These are phyloP conservation scores for Dreissena polymorpha DNA, from an alignment of 1,140 invertebrate species.

Conservation along the genomic window DNA sequence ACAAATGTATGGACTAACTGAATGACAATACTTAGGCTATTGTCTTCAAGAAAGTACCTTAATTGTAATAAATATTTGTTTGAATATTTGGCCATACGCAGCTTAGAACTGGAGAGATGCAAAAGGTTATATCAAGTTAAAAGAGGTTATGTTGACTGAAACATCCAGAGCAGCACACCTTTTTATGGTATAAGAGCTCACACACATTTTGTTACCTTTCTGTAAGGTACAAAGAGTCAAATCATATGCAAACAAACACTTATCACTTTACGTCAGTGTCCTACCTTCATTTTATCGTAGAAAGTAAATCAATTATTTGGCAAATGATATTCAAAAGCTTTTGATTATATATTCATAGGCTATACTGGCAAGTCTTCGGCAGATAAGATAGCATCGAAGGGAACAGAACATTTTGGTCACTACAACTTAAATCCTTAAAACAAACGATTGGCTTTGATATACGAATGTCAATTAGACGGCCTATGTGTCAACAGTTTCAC, in stretches of 20 bases:
- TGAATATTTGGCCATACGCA: too few relatives aligned
- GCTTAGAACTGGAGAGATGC: too few relatives aligned
- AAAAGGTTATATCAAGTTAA: too few relatives aligned
- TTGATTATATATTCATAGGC: constrained; percentile 38
- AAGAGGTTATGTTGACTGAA: too few relatives aligned
- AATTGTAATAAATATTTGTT: too few relatives aligned
- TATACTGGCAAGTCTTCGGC: constrained; percentile 9
- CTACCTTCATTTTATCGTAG: not conserved
- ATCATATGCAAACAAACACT: not conserved
- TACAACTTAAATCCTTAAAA: constrained; percentile 36
- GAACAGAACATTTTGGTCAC: constrained; percentile 25
- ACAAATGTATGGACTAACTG: too few relatives aligned
- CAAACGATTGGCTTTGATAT: constrained; percentile 31
- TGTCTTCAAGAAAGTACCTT: too few relatives aligned
- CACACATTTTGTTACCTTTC: too few relatives aligned
- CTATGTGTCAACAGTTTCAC: constrained; percentile 21
- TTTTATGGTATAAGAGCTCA: too few relatives aligned
- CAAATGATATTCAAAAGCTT: constrained; percentile 37
- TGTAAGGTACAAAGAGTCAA: not conserved
- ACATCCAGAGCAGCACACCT: too few relatives aligned
- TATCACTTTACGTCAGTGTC: not conserved
- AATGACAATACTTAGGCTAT: too few relatives aligned
- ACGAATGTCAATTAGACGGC: constrained; percentile 46
- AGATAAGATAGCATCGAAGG: constrained; percentile 37
- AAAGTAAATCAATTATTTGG: constrained; percentile 12